Evolutionary conservation across 2,113 vertebrate genomes (phyloP), one percentile per base, ranked within the genome.

Genomic region (Ophthalmolycus amberensis): DNA sequence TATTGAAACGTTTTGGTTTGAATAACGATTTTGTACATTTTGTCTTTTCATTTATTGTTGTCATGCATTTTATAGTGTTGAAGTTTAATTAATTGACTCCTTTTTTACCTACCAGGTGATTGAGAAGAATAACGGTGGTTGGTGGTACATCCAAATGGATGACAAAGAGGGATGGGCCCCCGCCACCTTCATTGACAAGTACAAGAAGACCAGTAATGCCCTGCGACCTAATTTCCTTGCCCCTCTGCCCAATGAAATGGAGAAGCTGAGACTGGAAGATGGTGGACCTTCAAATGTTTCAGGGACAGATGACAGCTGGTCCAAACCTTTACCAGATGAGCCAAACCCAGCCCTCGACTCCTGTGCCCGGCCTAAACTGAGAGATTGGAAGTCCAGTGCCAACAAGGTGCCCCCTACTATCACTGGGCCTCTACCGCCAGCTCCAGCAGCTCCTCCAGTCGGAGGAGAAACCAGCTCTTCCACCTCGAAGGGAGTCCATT

Each of bases 71-170:
- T 38, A 11, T 42, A 18, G 5, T 54, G 0, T 14, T 37, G 14
- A 18, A 12, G 2, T 63, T 18, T 60, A n/a, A 16, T 66, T 0
- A 54, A 37, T 32, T 44, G 2, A 32, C 50, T 40, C 48, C 16
- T 32, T 16, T 25, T 59, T 27, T 18, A 20, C 18, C 20, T 50
- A 12, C 10, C 77, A 99, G 98, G 97, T 99, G 78, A 98, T 99
- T 11, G 98, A 99, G 90, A 99, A 99, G 95, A 99, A 99, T 84
- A 82, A 96, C 50, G 98, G 97, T 0, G 98, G 98, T 69, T 99
- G 98, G 98, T 99, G 98, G 98, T 99, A 99, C 91, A 99, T 99
- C 91, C 98, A 99, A 94, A 99, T 99, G 1, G 97, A 99, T 5
- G 97, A 99, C 11, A 97, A 97, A 86, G 98, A 99, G 83, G 98